A percentile compares a stretch with the other conserved stretches of the same genome.
Conservation (phyloP, 2,888 invertebrate genomes). For the Heliconius sara region DNA sequence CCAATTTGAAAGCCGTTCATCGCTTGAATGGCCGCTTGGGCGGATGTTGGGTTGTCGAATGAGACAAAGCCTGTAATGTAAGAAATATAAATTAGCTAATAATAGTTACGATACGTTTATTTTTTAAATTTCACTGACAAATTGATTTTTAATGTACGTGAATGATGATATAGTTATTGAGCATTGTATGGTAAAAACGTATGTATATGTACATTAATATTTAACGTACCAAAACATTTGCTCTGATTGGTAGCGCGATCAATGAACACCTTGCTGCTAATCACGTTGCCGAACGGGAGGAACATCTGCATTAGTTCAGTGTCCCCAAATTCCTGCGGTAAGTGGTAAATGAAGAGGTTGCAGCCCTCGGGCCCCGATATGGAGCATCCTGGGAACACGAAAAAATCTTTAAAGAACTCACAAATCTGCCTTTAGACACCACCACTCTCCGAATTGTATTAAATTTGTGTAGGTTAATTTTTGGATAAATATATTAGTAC, state of each 20-base stretch:
- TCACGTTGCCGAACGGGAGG: slow-evolving; percentile 99
- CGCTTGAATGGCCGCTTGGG: slow-evolving; percentile 99
- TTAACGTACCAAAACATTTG: slow-evolving; percentile 98
- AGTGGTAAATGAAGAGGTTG: slow-evolving; percentile 99
- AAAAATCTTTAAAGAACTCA: slow-evolving; percentile 88
- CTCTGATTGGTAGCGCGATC: slow-evolving; percentile 99
- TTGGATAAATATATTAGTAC: too few species aligned
- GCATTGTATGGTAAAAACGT: not conserved
- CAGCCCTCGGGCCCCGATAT: slow-evolving; percentile 99
- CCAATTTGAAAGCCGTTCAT: slow-evolving; percentile 99
- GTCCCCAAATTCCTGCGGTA: slow-evolving; percentile 99
- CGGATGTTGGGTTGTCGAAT: slow-evolving; percentile 99
- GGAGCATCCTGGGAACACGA: slow-evolving; percentile 94
- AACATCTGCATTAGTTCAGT: slow-evolving; percentile 99
- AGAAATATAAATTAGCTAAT: not conserved
- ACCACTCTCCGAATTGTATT: slow-evolving; percentile 51
- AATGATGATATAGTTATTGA: not conserved
- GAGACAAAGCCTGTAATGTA: slow-evolving; percentile 96
- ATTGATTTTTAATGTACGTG: too few species aligned
- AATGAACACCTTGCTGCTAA: slow-evolving; percentile 99
- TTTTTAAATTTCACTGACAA: not conserved
- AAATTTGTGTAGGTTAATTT: slow-evolving; percentile 9
- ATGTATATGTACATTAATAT: not conserved
- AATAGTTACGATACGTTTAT: not conserved
- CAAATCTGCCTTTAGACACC: slow-evolving; percentile 77